These are phyloP conservation scores for Polyploca ridens DNA, from an alignment of 2,888 invertebrate genomes.

Conservation along the genomic window DNA sequence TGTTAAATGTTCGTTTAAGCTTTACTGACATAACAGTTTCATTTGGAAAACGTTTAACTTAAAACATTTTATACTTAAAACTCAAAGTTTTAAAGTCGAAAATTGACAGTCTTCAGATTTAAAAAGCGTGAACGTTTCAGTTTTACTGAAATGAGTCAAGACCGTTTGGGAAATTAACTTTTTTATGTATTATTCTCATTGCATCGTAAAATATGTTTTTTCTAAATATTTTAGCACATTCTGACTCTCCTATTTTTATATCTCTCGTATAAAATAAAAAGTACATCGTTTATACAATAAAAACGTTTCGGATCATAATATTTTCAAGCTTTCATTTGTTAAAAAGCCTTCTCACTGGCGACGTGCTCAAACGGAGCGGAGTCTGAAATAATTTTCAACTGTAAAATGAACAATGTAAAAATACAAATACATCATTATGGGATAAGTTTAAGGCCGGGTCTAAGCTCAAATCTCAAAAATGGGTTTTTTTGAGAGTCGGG, in stretches of 20 bases:
- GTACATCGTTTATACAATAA: neutral
- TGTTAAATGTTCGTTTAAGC: neutral
- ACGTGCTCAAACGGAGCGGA: conserved; percentile 19
- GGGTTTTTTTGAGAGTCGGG: too few species aligned
- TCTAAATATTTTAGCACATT: too few species aligned
- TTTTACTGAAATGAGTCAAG: neutral
- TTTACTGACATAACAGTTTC: neutral
- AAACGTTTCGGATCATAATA: neutral
- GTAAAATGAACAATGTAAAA: neutral
- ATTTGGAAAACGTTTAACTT: neutral
- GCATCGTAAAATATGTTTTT: too few species aligned
- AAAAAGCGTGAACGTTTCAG: neutral
- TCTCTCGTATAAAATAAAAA: neutral
- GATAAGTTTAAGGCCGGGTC: too few species aligned
- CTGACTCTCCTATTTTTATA: neutral
- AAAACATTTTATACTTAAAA: neutral
- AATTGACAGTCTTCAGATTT: neutral
- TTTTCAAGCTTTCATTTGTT: conserved; percentile 33
- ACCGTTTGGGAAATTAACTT: neutral
- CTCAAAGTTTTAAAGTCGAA: neutral
- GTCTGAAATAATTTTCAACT: conserved; percentile 24
- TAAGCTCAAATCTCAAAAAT: too few species aligned
- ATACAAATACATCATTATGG: neutral
- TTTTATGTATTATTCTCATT: neutral
- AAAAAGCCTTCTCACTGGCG: conserved; percentile 35